Base-by-base conservation (phyloP, 2,797 vertebrate species). In the Danio kyathit region DNA sequence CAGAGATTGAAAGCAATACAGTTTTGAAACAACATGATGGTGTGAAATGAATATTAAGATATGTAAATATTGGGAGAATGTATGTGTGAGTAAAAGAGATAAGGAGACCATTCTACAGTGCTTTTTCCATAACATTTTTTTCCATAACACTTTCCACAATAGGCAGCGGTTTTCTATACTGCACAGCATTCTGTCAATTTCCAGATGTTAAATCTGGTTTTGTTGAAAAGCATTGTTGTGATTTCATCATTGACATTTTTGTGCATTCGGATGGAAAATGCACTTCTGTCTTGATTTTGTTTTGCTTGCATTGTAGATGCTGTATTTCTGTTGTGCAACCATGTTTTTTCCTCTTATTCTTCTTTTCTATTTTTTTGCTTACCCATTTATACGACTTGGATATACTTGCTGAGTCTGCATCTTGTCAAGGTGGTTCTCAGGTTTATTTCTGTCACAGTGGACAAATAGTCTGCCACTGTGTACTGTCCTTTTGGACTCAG, bases 341-440 rank as follows among this genome's bases (percentile, higher is more conserved):
- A 41, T 16, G 11, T 16, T 48, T 54, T 41, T 19, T 57, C 16
- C 3, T 29, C 29, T 29, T n/a, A n/a, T n/a, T 29, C 29, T 29
- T 29, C 29, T 29, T 29, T 29, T 29, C 29, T 29, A 29, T 21
- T 44, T n/a, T 76, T 67, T 43, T 56, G 40, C 40, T 41, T 51
- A 46, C 21, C 43, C 19, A 59, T 70, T 79, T 79, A 61, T 79
- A 40, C 13, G 13, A 29, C 57, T 44, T 49, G 65, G 14, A 46
- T 61, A 49, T 51, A 64, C 77, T 80, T 9, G 57, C 67, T 72
- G 57, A 80, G 40, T 44, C 67, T 1, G 77, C 67, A 72, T 49
- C 57, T 43, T 80, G 59, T 71, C 69, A 63, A 71, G 67, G 69
- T 72, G 77, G n/a, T 80, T 56, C 67, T 79, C 48, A n/a, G 59